Percentiles rank a stretch among this genome's conserved stretches.
Evolutionary conservation across 2,113 vertebrate species (phyloP).

Genomic region (Mystacornis crossleyi): DNA sequence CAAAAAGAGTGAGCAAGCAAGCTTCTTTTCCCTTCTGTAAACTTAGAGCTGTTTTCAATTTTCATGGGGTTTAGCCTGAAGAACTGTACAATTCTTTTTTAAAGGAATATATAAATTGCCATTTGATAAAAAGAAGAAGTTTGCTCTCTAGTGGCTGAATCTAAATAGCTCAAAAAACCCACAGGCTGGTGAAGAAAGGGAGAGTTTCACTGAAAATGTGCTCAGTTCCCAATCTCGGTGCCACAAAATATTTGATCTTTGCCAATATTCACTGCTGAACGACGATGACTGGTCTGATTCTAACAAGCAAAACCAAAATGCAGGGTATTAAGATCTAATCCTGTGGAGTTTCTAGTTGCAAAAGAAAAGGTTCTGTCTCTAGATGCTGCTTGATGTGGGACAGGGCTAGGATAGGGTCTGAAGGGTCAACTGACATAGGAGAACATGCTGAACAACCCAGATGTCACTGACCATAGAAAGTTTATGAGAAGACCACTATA

Average conservation of each 20-base stretch:
- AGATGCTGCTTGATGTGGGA: not conserved
- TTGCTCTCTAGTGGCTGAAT: conserved; percentile 77
- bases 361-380: not conserved
- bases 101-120: not conserved
- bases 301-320: not conserved
- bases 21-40: conserved; percentile 10
- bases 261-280: not conserved
- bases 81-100: not conserved
- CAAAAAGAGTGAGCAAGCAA: not conserved
- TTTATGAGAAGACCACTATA: not conserved
- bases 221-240: not conserved
- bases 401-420: not conserved
- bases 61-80: conserved; percentile 1
- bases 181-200: not conserved
- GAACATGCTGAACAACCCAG: not conserved
- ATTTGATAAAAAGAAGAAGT: conserved; percentile 73
- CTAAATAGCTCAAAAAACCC: conserved; percentile 34
- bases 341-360: not conserved
- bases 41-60: not conserved
- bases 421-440: not conserved
- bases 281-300: not conserved
- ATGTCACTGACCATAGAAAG: not conserved
- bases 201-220: not conserved
- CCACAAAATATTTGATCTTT: not conserved
- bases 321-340: not conserved